These are phyloP conservation scores for Saccostrea cuccullata DNA, from an alignment of 1,140 invertebrate genomes.

Conservation along the genomic window DNA sequence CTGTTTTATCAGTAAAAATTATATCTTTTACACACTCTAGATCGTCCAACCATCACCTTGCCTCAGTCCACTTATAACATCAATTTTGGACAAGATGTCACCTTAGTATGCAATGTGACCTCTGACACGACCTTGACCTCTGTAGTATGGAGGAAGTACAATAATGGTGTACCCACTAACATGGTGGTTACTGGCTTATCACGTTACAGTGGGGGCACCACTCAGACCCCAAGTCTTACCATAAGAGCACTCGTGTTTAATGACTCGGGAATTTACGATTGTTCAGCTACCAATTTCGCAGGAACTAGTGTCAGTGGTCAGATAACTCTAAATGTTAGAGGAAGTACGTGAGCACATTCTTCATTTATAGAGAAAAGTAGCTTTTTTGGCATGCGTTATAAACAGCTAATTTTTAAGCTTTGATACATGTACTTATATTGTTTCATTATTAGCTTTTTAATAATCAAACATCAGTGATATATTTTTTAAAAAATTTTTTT, in stretches of 20 bases:
- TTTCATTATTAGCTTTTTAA: background rate
- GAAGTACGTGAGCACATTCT: slow-evolving; percentile 39
- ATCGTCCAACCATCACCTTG: slow-evolving; percentile 35
- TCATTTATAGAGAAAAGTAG: background rate
- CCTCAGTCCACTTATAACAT: slow-evolving; percentile 33
- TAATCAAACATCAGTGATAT: background rate
- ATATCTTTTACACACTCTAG: background rate
- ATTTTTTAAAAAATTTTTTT: too few species aligned
- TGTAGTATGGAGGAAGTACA: slow-evolving; percentile 37
- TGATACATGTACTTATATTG: background rate
- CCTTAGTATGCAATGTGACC: slow-evolving; percentile 46
- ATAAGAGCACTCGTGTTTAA: background rate
- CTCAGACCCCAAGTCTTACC: slow-evolving; percentile 14
- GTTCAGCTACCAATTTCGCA: slow-evolving; percentile 46
- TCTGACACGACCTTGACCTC: slow-evolving; percentile 31
- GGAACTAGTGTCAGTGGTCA: slow-evolving; percentile 40
- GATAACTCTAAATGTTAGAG: slow-evolving; percentile 44
- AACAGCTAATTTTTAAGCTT: background rate
- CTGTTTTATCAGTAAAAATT: background rate
- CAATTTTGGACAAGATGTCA: slow-evolving; percentile 36
- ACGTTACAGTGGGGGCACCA: slow-evolving; percentile 41
- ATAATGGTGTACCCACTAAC: slow-evolving; percentile 16
- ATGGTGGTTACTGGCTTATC: slow-evolving; percentile 13
- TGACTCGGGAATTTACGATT: slow-evolving; percentile 49
- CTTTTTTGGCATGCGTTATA: background rate